phyloP scores from a whole-genome alignment of 2,797 vertebrate species.

The Scleropages formosus region DNA sequence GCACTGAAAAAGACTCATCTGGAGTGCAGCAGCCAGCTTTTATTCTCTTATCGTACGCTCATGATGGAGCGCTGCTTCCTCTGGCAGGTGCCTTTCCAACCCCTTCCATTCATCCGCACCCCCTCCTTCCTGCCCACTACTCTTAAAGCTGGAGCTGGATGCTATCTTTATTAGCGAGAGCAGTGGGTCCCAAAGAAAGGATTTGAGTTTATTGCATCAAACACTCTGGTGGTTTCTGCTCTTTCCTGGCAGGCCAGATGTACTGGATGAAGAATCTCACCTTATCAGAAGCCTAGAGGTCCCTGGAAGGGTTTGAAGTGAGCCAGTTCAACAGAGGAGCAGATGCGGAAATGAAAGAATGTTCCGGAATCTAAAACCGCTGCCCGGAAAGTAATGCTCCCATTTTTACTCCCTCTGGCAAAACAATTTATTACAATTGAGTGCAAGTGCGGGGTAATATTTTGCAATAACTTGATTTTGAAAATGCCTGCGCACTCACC shows the following conservation, averaged over 20 bases:
- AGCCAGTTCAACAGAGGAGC: background rate
- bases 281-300: conserved; percentile 63
- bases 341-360: background rate
- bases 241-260: conserved; percentile 70
- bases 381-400: background rate
- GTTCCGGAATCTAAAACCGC: background rate
- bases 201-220: conserved; percentile 73
- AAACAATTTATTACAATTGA: conserved; percentile 16
- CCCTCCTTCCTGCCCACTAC: conserved; percentile 8
- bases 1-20: background rate
- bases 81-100: background rate
- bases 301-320: conserved; percentile 12
- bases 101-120: conserved; percentile 22
- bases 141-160: conserved; percentile 53
- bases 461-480: conserved; percentile 5
- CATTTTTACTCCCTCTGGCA: background rate
- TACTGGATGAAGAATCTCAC: conserved; percentile 67
- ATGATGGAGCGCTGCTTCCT: conserved; percentile 20
- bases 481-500: background rate
- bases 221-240: conserved; percentile 65
- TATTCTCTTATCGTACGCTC: background rate
- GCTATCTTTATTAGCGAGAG: conserved; percentile 71
- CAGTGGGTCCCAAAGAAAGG: conserved; percentile 64
- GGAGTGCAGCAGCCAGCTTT: background rate
- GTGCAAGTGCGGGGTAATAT: conserved; percentile 16